Evolutionary conservation across 2,797 vertebrate species (phyloP).

Genomic region (Parambassis ranga): DNA sequence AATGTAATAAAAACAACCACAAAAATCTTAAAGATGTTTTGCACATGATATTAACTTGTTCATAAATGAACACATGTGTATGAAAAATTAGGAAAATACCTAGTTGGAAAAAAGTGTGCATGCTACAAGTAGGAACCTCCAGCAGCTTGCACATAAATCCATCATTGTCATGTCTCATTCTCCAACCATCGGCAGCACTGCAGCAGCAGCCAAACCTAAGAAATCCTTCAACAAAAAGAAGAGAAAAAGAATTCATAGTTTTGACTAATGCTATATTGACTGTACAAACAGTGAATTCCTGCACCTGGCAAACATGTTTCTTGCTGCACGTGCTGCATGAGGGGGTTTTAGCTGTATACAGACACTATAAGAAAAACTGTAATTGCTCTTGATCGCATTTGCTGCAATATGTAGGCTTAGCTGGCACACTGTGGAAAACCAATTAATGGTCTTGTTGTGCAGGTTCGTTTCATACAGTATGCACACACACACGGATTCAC

Average conservation of each 20-base stretch:
- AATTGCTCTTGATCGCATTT: constrained; percentile 35
- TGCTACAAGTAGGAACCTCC: constrained; percentile 8
- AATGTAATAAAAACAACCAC: not conserved
- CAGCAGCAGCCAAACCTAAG: not conserved
- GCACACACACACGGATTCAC: constrained; percentile 31
- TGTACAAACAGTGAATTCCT: not conserved
- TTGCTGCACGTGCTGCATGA: not conserved
- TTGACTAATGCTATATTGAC: not conserved
- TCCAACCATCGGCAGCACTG: constrained; percentile 18
- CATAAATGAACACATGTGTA: not conserved
- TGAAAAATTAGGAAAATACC: not conserved
- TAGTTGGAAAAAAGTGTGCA: not conserved
- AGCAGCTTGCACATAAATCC: constrained; percentile 15
- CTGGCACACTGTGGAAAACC: constrained; percentile 32
- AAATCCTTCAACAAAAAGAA: not conserved
- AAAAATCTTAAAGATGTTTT: not conserved
- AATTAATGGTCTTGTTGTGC: constrained; percentile 35
- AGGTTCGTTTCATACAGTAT: constrained; percentile 27
- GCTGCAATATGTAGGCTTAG: constrained; percentile 17
- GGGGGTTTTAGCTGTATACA: not conserved
- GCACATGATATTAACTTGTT: not conserved
- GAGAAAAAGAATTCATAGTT: not conserved
- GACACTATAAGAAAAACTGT: constrained; percentile 10
- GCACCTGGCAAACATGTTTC: not conserved
- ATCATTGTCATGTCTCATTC: constrained; percentile 13